Percentiles rank a stretch among this genome's conserved stretches.
Evolutionary conservation across 2,113 vertebrate genomes (phyloP).

Genomic region (Rhinoderma darwinii): DNA sequence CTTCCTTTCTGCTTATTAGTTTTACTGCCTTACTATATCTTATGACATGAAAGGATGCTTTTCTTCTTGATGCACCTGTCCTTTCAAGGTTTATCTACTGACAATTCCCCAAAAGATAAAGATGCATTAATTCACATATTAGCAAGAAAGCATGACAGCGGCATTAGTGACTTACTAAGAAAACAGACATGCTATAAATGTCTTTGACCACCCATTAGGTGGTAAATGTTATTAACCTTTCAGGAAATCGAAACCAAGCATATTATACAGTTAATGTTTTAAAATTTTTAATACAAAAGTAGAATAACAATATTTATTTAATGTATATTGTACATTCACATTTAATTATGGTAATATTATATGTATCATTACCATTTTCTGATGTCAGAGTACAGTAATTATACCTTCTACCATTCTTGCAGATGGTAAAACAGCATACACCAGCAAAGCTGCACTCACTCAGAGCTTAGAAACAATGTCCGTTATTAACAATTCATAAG

Average conservation of each 20-base stretch:
- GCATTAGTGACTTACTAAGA: slow-evolving; percentile 30
- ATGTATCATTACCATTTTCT: slow-evolving; percentile 4
- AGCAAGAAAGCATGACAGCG: slow-evolving; percentile 39
- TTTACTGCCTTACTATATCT: slow-evolving; percentile 67
- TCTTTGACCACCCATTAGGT: neutral
- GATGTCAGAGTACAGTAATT: neutral
- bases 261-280: neutral
- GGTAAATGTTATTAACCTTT: neutral
- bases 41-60: slow-evolving; percentile 63
- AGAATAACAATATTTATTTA: neutral
- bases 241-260: too few species aligned
- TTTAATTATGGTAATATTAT: slow-evolving; percentile 1
- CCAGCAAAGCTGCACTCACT: neutral
- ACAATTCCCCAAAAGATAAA: slow-evolving; percentile 56
- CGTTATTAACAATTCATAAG: slow-evolving; percentile 18
- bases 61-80: slow-evolving; percentile 63
- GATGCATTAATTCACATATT: slow-evolving; percentile 55
- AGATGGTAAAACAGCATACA: neutral
- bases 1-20: slow-evolving; percentile 69
- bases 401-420: neutral
- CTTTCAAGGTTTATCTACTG: slow-evolving; percentile 56
- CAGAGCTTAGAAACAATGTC: slow-evolving; percentile 19
- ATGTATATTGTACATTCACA: neutral
- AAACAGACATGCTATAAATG: neutral
- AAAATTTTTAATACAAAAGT: neutral